These are phyloP conservation scores for Lagopus leucura DNA, from an alignment of 2,113 vertebrate species.

Conservation along the genomic window DNA sequence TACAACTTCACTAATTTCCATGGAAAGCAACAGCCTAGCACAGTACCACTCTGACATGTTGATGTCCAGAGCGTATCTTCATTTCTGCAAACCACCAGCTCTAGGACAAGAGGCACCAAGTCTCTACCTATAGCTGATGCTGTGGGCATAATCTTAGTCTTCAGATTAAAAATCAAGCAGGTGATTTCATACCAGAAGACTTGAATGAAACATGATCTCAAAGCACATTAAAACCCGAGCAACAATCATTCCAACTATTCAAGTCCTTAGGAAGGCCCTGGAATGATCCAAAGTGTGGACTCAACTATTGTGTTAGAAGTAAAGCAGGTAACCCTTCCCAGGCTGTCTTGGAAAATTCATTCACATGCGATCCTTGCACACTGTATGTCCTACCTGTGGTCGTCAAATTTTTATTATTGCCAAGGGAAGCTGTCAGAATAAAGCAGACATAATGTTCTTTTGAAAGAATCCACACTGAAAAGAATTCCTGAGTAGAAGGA, in stretches of 20 bases:
- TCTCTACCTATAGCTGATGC: neutral
- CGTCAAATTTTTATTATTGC: neutral
- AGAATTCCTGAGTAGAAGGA: neutral
- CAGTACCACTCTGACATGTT: neutral
- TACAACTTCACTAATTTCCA: neutral
- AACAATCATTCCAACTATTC: neutral
- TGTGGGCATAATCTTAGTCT: neutral
- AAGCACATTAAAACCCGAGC: neutral
- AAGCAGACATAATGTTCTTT: neutral
- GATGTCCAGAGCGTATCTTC: neutral
- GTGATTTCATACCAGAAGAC: neutral
- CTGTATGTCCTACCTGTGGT: neutral
- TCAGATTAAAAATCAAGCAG: neutral
- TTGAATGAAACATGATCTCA: neutral
- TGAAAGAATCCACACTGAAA: neutral
- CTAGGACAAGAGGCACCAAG: neutral
- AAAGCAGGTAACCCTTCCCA: neutral
- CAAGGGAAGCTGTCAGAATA: neutral
- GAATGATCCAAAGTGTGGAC: accelerated
- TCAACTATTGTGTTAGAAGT: neutral
- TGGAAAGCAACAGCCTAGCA: neutral
- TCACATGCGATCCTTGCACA: neutral
- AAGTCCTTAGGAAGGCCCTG: neutral
- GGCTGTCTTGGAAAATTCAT: neutral
- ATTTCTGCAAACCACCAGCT: neutral